A percentile compares a stretch with the other conserved stretches of the same genome.
Evolutionary conservation across 2,888 invertebrate genomes (phyloP).

Genomic region (Coelopa pilipes): DNA sequence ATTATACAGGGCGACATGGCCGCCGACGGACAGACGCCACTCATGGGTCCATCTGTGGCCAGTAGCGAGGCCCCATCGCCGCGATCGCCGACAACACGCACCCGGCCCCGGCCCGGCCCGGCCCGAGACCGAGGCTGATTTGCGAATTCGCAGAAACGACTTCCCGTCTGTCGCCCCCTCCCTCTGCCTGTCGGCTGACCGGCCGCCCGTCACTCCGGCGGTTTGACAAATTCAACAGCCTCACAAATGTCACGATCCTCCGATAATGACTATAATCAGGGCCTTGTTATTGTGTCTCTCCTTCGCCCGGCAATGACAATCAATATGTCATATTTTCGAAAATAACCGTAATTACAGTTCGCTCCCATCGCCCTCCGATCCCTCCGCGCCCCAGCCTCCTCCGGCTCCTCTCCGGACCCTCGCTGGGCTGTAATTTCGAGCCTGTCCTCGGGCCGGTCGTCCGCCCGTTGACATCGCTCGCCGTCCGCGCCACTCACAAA

Average conservation of each 20-base stretch:
- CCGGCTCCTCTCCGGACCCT: not conserved
- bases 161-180: not conserved
- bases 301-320: conserved; percentile 32
- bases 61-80: too few species aligned
- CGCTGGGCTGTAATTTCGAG: not conserved
- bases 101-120: too few species aligned
- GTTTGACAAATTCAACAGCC: conserved; percentile 27
- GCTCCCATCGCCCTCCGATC: not conserved
- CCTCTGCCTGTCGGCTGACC: not conserved
- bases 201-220: not conserved
- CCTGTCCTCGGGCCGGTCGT: not conserved
- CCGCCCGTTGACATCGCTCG: conserved; percentile 20
- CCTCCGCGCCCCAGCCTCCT: not conserved
- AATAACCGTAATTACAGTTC: conserved; percentile 33
- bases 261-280: conserved; percentile 28
- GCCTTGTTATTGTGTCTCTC: conserved; percentile 14
- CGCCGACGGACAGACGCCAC: too few species aligned
- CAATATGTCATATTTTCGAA: conserved; percentile 36
- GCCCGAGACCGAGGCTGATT: not conserved
- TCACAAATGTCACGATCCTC: conserved; percentile 27
- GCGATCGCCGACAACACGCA: not conserved
- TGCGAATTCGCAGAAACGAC: conserved; percentile 1
- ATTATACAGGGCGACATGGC: conserved; percentile 3
- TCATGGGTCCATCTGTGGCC: not conserved
- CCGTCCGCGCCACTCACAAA: conserved; percentile 22